Conservation (phyloP, 2,797 vertebrate genomes). For the Hemibagrus guttatus region DNA sequence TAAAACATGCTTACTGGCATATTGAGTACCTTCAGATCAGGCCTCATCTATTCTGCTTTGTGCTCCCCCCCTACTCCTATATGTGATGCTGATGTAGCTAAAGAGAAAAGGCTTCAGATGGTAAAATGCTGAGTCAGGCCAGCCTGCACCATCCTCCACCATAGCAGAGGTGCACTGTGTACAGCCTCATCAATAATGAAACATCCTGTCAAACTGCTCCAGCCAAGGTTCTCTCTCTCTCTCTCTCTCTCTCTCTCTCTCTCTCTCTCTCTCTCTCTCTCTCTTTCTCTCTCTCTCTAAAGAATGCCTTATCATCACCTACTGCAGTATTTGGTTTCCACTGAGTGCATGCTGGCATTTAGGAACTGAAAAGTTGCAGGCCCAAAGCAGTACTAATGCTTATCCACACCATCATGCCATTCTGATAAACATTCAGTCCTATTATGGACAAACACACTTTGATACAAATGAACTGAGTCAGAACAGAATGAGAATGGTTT, state of each 20-base stretch:
- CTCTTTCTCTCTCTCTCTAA: neutral
- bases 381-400: conserved; percentile 14
- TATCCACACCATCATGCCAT: neutral
- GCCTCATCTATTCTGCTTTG: neutral
- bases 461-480: conserved; percentile 1
- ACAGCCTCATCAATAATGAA: conserved; percentile 79
- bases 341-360: neutral
- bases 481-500: neutral
- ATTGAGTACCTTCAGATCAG: conserved; percentile 21
- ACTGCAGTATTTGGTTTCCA: conserved; percentile 33
- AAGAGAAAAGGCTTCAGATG: conserved; percentile 62
- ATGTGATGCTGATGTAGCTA: conserved; percentile 69
- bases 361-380: conserved; percentile 3
- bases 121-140: conserved; percentile 77
- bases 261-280: conserved; percentile 11
- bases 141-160: conserved; percentile 61
- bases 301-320: conserved; percentile 31
- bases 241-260: conserved; percentile 10
- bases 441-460: neutral
- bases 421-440: neutral
- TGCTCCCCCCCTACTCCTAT: neutral
- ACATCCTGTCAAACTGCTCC: conserved; percentile 52
- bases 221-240: conserved; percentile 25
- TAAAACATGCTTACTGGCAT: neutral
- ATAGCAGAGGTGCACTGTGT: conserved; percentile 68